These are phyloP conservation scores for Scelioninae gen. 1 DNA, from an alignment of 2,888 invertebrate genomes.

Conservation along the genomic window DNA sequence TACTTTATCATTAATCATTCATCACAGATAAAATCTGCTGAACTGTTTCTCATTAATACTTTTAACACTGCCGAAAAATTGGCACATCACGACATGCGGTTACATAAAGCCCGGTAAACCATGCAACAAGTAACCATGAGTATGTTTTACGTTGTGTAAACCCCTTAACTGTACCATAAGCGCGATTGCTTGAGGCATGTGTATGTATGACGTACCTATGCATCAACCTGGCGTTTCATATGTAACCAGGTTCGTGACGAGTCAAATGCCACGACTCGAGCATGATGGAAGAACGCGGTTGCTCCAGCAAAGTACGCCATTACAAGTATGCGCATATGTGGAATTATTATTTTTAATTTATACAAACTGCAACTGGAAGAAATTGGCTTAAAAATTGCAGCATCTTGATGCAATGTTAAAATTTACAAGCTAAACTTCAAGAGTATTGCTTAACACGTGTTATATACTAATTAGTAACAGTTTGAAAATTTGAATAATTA, in stretches of 20 bases:
- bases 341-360: constrained; percentile 33
- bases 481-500: too few species aligned
- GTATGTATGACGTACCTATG: constrained; percentile 53
- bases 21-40: not conserved
- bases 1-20: not conserved
- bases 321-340: constrained; percentile 21
- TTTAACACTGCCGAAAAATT: not conserved
- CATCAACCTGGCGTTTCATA: constrained; percentile 59
- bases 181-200: constrained; percentile 56
- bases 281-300: constrained; percentile 24
- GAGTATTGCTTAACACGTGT: not conserved
- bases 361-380: constrained; percentile 21
- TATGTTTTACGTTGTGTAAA: constrained; percentile 31
- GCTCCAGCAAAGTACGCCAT: constrained; percentile 28
- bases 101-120: constrained; percentile 27
- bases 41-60: too few species aligned
- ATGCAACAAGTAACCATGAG: constrained; percentile 41
- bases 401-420: not conserved
- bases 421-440: not conserved
- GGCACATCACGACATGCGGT: constrained; percentile 21
- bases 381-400: constrained; percentile 20
- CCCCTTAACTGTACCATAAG: constrained; percentile 36
- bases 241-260: constrained; percentile 63
- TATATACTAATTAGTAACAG: not conserved
- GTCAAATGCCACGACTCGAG: constrained; percentile 60